Evolutionary conservation across 1,140 invertebrate genomes (phyloP), one percentile per base, ranked within the genome.

Genomic region (Caenorhabditis inopinata): DNA sequence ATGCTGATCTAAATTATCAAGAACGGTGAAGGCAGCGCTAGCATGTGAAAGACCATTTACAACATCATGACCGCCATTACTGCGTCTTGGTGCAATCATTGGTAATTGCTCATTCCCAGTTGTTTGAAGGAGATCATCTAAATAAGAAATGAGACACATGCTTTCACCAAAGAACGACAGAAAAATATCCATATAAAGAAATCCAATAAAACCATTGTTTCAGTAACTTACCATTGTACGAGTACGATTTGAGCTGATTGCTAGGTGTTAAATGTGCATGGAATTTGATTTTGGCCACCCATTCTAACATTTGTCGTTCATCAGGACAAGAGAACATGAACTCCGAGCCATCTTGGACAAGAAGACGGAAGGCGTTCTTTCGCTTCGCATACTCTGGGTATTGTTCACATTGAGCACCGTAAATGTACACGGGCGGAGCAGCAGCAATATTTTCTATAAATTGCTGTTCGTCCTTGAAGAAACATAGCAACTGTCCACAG

Each of bases 401-500:
- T 27, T 84, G 74, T 11, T 73, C 81, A 58, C 86, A 88, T 32
- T 89, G 86, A 11, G 89, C 88, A n/a, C 83, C 77, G 32, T 82
- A 84, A 45, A 98, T 93, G 68, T 93, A 94, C 5, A 98, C 92
- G 0, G 96, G 96, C 0, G 96, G 93, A 0, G 94, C 93, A 0
- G 94, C 94, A 90, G 96, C 96, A 84, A 93, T 93, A 80, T 90
- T 90, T 78, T 92, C 92, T 49, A 92, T 90, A 89, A 97, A 97
- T 16, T 82, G 87, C 87, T 84, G 23, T 23, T 81, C 80, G 27
- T 81, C 80, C 46, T 96, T 95, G 91, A 98, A 99, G 93, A 99
- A 98, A 90, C 96, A 98, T 25, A 99, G 90, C 79, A 98, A 89
- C 89, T 99, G 96, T 0, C 96, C 96, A 88, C 95, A 98, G 1